Evolutionary conservation across 2,888 invertebrate species (phyloP), one percentile per base, ranked within the genome.

Genomic region (Falcaria lacertinaria): DNA sequence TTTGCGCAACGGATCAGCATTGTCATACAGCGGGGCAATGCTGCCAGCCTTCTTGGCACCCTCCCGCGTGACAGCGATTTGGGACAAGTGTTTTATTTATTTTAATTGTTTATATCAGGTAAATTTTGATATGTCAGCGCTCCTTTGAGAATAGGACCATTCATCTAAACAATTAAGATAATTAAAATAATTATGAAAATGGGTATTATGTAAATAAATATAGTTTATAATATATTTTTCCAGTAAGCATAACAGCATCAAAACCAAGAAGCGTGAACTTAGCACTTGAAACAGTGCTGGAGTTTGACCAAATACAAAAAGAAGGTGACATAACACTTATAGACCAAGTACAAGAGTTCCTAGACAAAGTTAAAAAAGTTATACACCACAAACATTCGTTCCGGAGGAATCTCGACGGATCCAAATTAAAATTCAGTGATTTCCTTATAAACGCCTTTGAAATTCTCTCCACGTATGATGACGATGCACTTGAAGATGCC

Each of bases 221-320:
- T n/a, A n/a, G n/a, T n/a, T n/a, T n/a, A n/a, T n/a, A n/a, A n/a
- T 19, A 19, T 19, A 6, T 44, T 35, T 35, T 57, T 55, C 34
- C 50, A 64, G 60, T 35, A 2, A 16, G 42, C 13, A 44, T 41
- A 2, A 45, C 45, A 34, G 28, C 54, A 4, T 44, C 47, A 0
- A 57, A 57, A 11, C 54, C 67, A 1, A 64, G 63, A 47, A 69
- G 67, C 14, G 64, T 83, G 0, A 80, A 80, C 13, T 11, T 81
- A 11, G 74, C 69, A 0, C 33, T 83, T 0, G 76, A 83, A 48
- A 83, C 83, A 0, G 65, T 79, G 0, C 40, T 81, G 0, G 68
- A 76, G 36, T 79, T 83, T 15, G 57, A 74, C 22, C 50, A 65
- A 0, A 60, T 63, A 7, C 58, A 69, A 8, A 57, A 60, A 0